Conservation (phyloP, 2,113 vertebrate species). For the Phasianus colchicus region DNA sequence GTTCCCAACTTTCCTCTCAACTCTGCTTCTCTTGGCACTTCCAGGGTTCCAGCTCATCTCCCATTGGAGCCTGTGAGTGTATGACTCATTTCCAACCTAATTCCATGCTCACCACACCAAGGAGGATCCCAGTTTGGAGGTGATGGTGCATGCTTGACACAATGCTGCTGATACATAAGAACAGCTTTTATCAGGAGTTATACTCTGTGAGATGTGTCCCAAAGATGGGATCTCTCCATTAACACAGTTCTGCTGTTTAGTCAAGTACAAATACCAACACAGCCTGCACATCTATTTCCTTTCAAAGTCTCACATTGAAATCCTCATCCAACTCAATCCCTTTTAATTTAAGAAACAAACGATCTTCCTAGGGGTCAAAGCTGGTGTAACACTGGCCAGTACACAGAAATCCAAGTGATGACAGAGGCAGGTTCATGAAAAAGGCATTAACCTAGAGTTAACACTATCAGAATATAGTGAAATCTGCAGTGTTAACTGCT, state of each 20-base stretch:
- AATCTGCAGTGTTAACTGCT: neutral
- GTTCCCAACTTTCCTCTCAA: neutral
- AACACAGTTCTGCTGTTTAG: neutral
- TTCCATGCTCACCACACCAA: neutral
- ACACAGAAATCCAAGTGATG: neutral
- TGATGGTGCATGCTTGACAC: fast-evolving
- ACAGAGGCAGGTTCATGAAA: neutral
- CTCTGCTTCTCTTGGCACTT: neutral
- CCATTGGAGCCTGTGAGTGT: neutral
- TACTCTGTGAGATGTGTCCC: neutral
- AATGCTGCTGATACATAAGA: fast-evolving
- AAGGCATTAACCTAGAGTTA: neutral
- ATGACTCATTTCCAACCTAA: neutral
- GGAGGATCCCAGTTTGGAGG: neutral
- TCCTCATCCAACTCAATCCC: neutral
- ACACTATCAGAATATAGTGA: neutral
- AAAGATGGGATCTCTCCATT: neutral
- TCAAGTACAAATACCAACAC: neutral
- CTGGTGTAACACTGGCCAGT: neutral
- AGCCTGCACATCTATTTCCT: neutral
- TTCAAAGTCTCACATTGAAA: neutral
- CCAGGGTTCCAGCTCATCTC: neutral
- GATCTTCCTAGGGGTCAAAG: neutral
- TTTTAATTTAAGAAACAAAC: neutral
- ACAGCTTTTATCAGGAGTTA: neutral